Evolutionary conservation across 2,888 invertebrate species (phyloP).

Genomic region (Drosophila setosimentum): DNA sequence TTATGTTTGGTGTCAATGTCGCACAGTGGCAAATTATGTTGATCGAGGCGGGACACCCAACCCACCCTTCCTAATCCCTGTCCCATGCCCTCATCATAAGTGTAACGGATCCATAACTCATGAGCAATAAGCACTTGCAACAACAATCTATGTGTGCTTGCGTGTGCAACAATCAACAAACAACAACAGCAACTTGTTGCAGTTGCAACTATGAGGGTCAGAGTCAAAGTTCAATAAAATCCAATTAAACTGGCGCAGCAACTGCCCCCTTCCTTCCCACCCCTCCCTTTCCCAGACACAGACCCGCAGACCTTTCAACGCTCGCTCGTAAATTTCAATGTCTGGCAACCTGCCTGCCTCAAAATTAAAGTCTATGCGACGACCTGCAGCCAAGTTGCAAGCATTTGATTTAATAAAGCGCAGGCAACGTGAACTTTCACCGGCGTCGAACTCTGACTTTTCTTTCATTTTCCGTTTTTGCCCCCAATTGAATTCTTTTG

Average conservation of each 20-base stretch:
- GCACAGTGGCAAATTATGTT: conserved; percentile 62
- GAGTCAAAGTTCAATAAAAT: conserved; percentile 82
- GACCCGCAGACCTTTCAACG: conserved; percentile 71
- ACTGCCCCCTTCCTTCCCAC: not conserved
- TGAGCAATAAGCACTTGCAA: conserved; percentile 30
- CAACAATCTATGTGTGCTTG: not conserved
- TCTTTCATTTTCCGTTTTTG: not conserved
- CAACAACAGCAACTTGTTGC: conserved; percentile 49
- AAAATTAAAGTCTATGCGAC: conserved; percentile 29
- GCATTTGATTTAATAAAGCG: conserved; percentile 64
- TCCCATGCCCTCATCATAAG: conserved; percentile 52
- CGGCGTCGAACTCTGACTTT: conserved; percentile 19
- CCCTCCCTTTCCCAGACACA: conserved; percentile 10
- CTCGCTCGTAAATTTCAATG: conserved; percentile 69
- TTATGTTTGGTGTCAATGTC: conserved; percentile 58
- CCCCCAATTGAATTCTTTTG: conserved; percentile 29
- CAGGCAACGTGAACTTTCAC: conserved; percentile 69
- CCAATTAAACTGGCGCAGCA: conserved; percentile 73
- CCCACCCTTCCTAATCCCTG: no score
- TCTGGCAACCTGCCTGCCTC: conserved; percentile 48
- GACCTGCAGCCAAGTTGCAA: conserved; percentile 46
- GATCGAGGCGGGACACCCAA: conserved; percentile 59
- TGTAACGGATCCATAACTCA: conserved; percentile 55
- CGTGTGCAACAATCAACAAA: conserved; percentile 40
- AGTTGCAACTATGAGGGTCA: conserved; percentile 71